A percentile compares a stretch with the other conserved stretches of the same genome.
Evolutionary conservation across 2,797 vertebrate genomes (phyloP).

Genomic region (Eulemur mongoz): DNA sequence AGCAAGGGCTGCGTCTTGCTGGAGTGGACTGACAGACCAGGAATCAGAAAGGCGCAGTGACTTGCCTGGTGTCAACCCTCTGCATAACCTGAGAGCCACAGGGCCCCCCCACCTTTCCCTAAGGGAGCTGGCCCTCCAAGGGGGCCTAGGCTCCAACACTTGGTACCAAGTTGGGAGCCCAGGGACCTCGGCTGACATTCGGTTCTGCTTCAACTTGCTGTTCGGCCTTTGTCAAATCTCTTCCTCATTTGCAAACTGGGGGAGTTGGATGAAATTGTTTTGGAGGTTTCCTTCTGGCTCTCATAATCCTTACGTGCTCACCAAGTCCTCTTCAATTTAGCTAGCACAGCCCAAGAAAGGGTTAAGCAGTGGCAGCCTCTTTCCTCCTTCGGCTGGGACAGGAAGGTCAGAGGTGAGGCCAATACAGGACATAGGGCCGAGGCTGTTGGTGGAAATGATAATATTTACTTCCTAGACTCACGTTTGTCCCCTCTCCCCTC

Average conservation of each 20-base stretch:
- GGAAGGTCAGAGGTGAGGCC: conserved; percentile 38
- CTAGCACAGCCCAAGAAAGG: not conserved
- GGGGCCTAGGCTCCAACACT: not conserved
- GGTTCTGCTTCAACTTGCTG: not conserved
- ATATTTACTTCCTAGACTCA: not conserved
- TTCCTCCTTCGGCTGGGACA: not conserved
- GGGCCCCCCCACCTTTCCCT: not conserved
- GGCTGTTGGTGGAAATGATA: not conserved
- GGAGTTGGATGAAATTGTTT: not conserved
- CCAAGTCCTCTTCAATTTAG: not conserved
- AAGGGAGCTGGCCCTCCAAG: not conserved
- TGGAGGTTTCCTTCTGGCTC: not conserved
- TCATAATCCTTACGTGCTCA: not conserved
- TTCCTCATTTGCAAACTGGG: not conserved
- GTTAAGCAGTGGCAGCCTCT: not conserved
- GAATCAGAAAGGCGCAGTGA: not conserved
- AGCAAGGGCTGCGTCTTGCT: not conserved
- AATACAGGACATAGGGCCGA: not conserved
- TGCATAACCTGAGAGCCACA: rapidly evolving
- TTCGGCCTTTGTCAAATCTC: not conserved
- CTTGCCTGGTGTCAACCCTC: not conserved
- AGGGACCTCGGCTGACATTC: not conserved
- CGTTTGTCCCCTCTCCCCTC: not conserved
- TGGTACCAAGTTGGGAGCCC: not conserved
- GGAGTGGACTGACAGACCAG: not conserved